Conservation (phyloP, 2,888 invertebrate species). For the Acronicta alni region DNA sequence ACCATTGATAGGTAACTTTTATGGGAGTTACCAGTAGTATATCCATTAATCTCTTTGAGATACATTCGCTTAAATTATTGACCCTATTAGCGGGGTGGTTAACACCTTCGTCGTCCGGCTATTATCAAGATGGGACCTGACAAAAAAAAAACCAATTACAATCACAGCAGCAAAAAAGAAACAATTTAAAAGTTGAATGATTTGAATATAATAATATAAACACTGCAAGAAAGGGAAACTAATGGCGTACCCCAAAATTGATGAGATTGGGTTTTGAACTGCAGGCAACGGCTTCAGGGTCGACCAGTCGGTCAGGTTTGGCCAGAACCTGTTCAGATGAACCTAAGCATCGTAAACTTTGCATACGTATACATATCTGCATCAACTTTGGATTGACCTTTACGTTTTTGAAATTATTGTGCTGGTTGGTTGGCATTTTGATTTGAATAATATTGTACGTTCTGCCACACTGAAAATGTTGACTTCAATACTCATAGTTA, state of each 20-base stretch:
- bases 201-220: slow-evolving; percentile 8
- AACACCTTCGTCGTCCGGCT: neutral
- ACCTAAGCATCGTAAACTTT: slow-evolving; percentile 17
- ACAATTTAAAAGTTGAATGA: neutral
- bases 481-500: too few relatives aligned
- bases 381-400: slow-evolving; percentile 9
- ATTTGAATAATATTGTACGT: neutral
- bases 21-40: too few relatives aligned
- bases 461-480: neutral
- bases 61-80: too few relatives aligned
- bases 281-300: slow-evolving; percentile 38
- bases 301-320: slow-evolving; percentile 28
- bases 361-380: slow-evolving; percentile 11
- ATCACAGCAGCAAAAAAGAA: neutral
- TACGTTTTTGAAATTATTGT: slow-evolving; percentile 5
- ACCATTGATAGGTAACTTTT: too few relatives aligned
- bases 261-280: slow-evolving; percentile 15
- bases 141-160: neutral
- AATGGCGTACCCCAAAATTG: slow-evolving; percentile 31
- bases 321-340: slow-evolving; percentile 6
- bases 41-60: too few relatives aligned
- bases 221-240: slow-evolving; percentile 32
- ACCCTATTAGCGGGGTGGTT: too few relatives aligned
- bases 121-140: neutral
- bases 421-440: neutral